Percentiles rank a stretch among this genome's conserved stretches.
Evolutionary conservation across 1,140 invertebrate species (phyloP).

Genomic region (Pogonus chalceus): DNA sequence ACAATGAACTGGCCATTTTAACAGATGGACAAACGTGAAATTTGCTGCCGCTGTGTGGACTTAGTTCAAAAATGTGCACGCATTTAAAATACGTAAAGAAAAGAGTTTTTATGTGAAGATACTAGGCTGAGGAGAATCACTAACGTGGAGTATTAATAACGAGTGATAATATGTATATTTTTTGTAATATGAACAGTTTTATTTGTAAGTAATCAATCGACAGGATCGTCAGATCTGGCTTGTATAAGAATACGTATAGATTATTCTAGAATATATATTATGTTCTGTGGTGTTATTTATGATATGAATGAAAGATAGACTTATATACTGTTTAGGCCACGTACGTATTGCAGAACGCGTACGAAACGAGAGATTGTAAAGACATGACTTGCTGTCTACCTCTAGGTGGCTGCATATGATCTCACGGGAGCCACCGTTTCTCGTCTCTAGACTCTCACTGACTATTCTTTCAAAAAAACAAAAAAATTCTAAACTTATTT

Average conservation of each 20-base stretch:
- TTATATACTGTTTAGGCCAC: not conserved
- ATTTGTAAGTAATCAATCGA: not conserved
- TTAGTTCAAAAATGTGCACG: too few species aligned
- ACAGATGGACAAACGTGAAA: not conserved
- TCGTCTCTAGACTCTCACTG: too few species aligned
- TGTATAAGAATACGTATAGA: not conserved
- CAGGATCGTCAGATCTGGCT: not conserved
- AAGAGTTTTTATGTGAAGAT: not conserved
- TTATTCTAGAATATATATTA: too few species aligned
- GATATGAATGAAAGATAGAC: too few species aligned
- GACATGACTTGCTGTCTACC: too few species aligned
- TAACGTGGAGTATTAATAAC: conserved; percentile 7
- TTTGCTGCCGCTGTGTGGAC: too few species aligned
- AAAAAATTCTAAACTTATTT: too few species aligned
- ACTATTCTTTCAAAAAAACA: too few species aligned
- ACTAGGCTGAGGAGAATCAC: not conserved
- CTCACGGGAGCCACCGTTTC: too few species aligned
- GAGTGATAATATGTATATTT: conserved; percentile 2
- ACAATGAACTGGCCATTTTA: not conserved
- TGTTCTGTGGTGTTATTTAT: not conserved
- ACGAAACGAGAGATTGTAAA: too few species aligned
- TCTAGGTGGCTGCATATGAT: too few species aligned
- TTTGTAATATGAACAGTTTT: not conserved
- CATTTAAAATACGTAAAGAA: not conserved
- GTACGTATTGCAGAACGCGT: not conserved